Base-by-base conservation (phyloP, 2,113 vertebrate genomes). In the Cryptomyrus ogoouensis region DNA sequence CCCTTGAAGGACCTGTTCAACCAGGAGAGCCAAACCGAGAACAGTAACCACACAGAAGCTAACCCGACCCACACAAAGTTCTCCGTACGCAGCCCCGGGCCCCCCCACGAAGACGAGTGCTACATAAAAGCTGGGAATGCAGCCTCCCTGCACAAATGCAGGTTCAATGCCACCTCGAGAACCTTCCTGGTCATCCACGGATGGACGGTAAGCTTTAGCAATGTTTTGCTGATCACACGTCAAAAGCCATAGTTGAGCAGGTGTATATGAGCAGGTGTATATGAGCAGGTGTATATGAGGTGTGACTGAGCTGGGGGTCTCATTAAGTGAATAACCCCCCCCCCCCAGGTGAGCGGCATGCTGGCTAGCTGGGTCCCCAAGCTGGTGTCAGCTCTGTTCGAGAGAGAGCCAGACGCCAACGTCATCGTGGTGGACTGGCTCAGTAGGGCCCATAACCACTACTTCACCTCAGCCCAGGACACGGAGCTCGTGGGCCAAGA, bases 401-500 rank as follows among this genome's bases (percentile, higher is more conserved):
- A 94, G 46, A 90, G 95, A 47, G 95, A 96, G 90, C 92, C 90
- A 21, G 91, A 90, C 8, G 94, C 96, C 35, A 96, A 96, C 8
- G 95, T 96, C 46, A 93, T 96, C 1, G 95, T 96, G 74, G 96
- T 96, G 89, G 95, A 96, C 91, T 96, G 96, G 96, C 95, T 96
- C 88, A 80, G n/a, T 88, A 92, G 66, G 0, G 96, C 96, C 1
- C 96, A 96, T 93, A 95, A 96, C 90, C 95, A 96, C 91, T 96
- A 96, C 74, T 90, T 93, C 77, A 91, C 96, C 0, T 95, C 95
- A 0, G 96, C 95, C 70, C 93, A 95, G 91, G 96, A 95, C 52
- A 96, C 95, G 50, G 91, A 94, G 91, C 91, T 90, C 10, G 96
- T 96, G 90, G 96, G 96, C 42, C 94, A 90, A 74, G 96, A 96